Base-by-base conservation (phyloP, 2,888 invertebrate genomes). In the Machimus rusticus region DNA sequence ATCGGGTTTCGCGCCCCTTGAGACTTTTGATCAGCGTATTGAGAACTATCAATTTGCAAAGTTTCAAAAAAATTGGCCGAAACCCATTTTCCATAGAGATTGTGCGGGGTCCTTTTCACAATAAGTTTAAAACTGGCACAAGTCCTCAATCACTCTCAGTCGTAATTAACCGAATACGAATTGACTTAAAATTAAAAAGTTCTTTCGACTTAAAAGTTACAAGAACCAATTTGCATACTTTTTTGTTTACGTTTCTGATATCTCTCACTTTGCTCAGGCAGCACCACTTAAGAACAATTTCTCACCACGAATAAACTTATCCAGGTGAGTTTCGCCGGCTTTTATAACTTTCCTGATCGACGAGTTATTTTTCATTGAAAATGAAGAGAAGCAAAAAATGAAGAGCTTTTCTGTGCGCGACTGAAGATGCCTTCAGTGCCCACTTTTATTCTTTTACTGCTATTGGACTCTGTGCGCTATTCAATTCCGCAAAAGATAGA, bases 161-260 rank as follows among this genome's bases (percentile, higher is more conserved):
- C n/a, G 81, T 16, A 55, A 28, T 81, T 51, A 51, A 23, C 78
- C 12, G 43, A 46, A 51, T 51, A 31, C 23, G 28, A 79, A 82
- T 34, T 31, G 12, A 12, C 34, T 37, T 66, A 34, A 81, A 81
- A 81, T 31, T 51, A 46, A 81, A 55, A 66, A 23, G 23, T 66
- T 66, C 66, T 14, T 66, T 66, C 66, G 19, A 9, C 19, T 66
- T 66, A 66, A 66, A 66, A 23, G 9, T 12, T 23, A 66, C 1
- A 19, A 66, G n/a, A 82, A 19, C 78, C 23, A 82, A 12, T 57
- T 82, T 57, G 37, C 82, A 82, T 82, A 82, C 82, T 81, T 82
- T 76, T 74, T 76, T 79, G 51, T 79, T 79, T 79, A 79, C 31
- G 51, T 51, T 79, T 79, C 14, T 43, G 37, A 37, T 34, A 19